These are phyloP conservation scores for Hydropsyche betteni DNA, from an alignment of 2,888 invertebrate species.

Conservation along the genomic window DNA sequence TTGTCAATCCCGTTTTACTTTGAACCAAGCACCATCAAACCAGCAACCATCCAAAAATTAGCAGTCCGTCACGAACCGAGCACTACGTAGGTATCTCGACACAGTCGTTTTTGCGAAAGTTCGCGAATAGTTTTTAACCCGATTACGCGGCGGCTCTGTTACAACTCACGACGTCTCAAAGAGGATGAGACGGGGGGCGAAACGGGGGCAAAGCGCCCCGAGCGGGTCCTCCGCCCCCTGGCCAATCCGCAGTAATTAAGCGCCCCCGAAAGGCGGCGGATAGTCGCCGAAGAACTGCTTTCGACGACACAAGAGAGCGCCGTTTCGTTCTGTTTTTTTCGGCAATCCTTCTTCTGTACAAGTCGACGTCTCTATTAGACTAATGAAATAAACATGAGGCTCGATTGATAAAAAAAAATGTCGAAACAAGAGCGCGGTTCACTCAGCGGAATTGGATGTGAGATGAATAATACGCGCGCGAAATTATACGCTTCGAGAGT, in stretches of 20 bases:
- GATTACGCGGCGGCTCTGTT: slow-evolving; percentile 47
- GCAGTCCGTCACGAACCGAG: slow-evolving; percentile 33
- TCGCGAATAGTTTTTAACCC: slow-evolving; percentile 50
- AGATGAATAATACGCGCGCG: background rate
- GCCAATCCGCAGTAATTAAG: slow-evolving; percentile 46
- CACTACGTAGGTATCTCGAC: slow-evolving; percentile 20
- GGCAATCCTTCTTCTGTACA: background rate
- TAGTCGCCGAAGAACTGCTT: slow-evolving; percentile 42
- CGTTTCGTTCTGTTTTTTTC: background rate
- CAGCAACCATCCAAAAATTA: slow-evolving; percentile 4
- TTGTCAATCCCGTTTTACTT: background rate
- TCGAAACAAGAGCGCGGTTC: background rate
- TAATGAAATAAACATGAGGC: slow-evolving; percentile 27
- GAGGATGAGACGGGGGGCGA: background rate
- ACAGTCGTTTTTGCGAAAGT: slow-evolving; percentile 45
- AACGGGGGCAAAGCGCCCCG: background rate
- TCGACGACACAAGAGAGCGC: slow-evolving; percentile 18
- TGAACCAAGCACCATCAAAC: background rate
- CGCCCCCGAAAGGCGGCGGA: slow-evolving; percentile 48
- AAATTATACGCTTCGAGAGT: too few relatives aligned
- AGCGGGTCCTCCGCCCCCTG: background rate
- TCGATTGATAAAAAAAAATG: slow-evolving; percentile 5
- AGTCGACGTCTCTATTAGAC: slow-evolving; percentile 10
- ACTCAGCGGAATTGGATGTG: slow-evolving; percentile 16
- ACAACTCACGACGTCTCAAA: slow-evolving; percentile 47